These are phyloP conservation scores for Ormyrus thymus DNA, from an alignment of 2,888 invertebrate genomes.

Conservation along the genomic window DNA sequence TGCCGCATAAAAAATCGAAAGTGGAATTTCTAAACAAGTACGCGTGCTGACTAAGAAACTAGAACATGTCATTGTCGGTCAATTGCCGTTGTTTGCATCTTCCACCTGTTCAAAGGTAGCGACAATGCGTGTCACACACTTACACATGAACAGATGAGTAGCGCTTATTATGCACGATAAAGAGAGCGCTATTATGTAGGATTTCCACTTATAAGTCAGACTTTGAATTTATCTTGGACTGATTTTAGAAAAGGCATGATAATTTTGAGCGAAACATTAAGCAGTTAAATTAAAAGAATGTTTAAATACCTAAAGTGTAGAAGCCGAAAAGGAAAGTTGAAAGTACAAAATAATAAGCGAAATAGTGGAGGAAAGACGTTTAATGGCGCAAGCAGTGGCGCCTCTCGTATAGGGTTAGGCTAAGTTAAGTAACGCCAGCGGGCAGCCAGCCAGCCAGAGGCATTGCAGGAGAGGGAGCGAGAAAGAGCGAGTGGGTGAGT, in stretches of 20 bases:
- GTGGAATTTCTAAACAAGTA: constrained; percentile 37
- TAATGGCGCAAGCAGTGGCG: neutral
- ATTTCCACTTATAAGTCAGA: neutral
- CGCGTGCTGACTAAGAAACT: constrained; percentile 31
- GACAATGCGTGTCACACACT: neutral
- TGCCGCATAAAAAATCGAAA: constrained; percentile 25
- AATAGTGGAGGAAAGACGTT: neutral
- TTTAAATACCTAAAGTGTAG: too few relatives aligned
- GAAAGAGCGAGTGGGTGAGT: neutral
- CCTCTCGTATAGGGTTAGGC: constrained; percentile 46
- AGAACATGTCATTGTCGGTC: constrained; percentile 47
- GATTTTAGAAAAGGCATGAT: too few relatives aligned
- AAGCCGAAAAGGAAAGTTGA: too few relatives aligned
- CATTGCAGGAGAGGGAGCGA: constrained; percentile 21
- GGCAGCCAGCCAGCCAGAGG: constrained; percentile 6
- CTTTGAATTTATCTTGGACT: too few relatives aligned
- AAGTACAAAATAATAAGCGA: too few relatives aligned
- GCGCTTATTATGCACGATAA: neutral
- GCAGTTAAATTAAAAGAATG: too few relatives aligned
- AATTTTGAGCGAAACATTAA: too few relatives aligned
- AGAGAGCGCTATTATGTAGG: neutral
- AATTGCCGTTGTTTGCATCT: constrained; percentile 39
- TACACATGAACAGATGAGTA: neutral
- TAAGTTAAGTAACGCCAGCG: constrained; percentile 58
- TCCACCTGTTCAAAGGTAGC: constrained; percentile 9